A percentile compares a stretch with the other conserved stretches of the same genome.
Conservation (phyloP, 2,113 vertebrate species). For the Corythaeola cristata region DNA sequence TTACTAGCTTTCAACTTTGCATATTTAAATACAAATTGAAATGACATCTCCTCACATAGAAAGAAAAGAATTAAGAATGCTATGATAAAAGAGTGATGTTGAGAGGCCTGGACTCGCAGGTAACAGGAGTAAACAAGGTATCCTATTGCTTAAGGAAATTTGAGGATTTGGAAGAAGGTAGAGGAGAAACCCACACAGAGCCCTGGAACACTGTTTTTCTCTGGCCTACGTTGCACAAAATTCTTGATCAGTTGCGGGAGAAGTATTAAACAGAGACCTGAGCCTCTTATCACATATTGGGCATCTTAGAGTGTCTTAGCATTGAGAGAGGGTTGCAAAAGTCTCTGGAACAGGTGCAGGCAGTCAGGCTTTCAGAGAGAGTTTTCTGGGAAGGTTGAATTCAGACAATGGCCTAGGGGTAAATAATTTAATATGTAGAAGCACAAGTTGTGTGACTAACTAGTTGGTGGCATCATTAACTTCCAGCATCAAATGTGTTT, state of each 20-base stretch:
- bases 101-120: rapidly evolving
- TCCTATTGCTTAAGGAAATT: background rate
- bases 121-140: background rate
- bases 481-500: background rate
- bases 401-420: background rate
- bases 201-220: background rate
- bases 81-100: background rate
- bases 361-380: background rate
- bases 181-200: background rate
- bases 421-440: background rate
- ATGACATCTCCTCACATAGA: background rate
- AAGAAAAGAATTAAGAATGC: background rate
- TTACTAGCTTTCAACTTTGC: background rate
- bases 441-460: background rate
- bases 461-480: background rate
- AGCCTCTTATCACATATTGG: background rate
- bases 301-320: background rate
- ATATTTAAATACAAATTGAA: background rate
- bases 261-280: background rate
- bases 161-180: background rate
- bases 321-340: background rate
- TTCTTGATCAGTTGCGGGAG: background rate
- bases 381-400: background rate
- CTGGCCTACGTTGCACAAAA: background rate
- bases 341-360: background rate